These are phyloP conservation scores for Zaprionus gabonicus DNA, from an alignment of 1,140 invertebrate genomes.

Conservation along the genomic window DNA sequence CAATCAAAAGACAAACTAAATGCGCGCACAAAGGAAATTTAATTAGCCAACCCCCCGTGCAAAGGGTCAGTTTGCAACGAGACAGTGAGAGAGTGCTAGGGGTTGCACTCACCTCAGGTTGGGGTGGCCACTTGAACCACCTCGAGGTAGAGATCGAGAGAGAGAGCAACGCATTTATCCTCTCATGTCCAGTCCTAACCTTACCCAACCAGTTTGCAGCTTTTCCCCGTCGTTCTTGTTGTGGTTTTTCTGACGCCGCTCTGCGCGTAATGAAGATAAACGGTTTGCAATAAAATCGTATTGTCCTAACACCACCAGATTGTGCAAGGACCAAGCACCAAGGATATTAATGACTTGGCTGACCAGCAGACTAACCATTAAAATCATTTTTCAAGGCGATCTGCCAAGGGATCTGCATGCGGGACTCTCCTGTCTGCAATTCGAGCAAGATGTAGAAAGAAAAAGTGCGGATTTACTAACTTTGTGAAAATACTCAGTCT, in stretches of 20 bases:
- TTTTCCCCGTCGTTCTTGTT: slow-evolving; percentile 24
- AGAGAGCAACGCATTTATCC: slow-evolving; percentile 43
- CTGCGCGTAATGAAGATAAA: slow-evolving; percentile 78
- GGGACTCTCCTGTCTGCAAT: neutral
- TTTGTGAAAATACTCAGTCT: no score
- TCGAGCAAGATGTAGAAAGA: neutral
- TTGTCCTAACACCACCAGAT: slow-evolving; percentile 62
- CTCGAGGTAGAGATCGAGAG: neutral
- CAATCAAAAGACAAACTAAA: slow-evolving; percentile 81
- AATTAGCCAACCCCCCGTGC: slow-evolving; percentile 51
- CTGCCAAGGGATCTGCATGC: neutral
- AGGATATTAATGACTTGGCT: slow-evolving; percentile 15
- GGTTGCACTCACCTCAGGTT: slow-evolving; percentile 50
- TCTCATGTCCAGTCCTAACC: neutral
- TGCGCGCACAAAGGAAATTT: slow-evolving; percentile 68
- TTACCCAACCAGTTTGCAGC: slow-evolving; percentile 54
- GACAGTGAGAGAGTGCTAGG: slow-evolving; percentile 25
- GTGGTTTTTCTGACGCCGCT: slow-evolving; percentile 65
- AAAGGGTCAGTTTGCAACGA: slow-evolving; percentile 58
- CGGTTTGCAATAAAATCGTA: slow-evolving; percentile 77
- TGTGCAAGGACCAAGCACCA: slow-evolving; percentile 6
- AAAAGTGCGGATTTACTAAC: neutral
- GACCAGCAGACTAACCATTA: slow-evolving; percentile 1
- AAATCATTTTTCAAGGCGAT: slow-evolving; percentile 4
- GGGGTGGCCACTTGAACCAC: slow-evolving; percentile 72